Percentiles rank a stretch among this genome's conserved stretches.
Evolutionary conservation across 2,113 vertebrate genomes (phyloP).

Genomic region (Poeciliopsis turrubarensis): DNA sequence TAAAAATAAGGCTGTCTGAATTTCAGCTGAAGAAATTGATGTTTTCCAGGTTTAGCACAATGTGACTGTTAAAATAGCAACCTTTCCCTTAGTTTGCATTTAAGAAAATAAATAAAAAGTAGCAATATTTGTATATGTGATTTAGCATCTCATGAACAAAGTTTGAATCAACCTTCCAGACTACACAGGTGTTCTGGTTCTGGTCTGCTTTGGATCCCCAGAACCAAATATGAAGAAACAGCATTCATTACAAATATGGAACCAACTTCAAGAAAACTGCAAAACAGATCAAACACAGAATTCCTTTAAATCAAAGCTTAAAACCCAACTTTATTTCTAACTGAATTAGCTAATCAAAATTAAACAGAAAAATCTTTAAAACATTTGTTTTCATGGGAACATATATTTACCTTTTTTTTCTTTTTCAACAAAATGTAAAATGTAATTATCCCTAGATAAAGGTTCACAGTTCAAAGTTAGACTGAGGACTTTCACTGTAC

Average conservation of each 20-base stretch:
- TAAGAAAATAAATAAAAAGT: neutral
- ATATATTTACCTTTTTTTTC: neutral
- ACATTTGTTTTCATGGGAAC: too few species aligned
- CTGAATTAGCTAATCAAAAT: neutral
- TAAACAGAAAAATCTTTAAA: neutral
- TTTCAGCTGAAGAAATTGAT: neutral
- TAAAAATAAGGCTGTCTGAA: neutral
- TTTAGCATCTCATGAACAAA: too few species aligned
- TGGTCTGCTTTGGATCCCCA: too few species aligned
- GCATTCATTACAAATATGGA: too few species aligned
- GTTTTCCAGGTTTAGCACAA: neutral
- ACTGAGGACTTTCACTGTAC: neutral
- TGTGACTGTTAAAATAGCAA: neutral
- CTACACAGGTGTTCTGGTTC: too few species aligned
- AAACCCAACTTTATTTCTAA: neutral
- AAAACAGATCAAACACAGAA: too few species aligned
- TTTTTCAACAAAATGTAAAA: too few species aligned
- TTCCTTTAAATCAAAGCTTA: too few species aligned
- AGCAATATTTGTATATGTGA: neutral
- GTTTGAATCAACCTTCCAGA: too few species aligned
- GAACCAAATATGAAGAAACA: too few species aligned
- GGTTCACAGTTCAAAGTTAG: neutral
- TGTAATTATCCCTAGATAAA: neutral
- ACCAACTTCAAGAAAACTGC: too few species aligned
- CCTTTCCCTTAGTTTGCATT: neutral